Conservation (phyloP, 2,113 vertebrate genomes). For the Oxyruncus cristatus region DNA sequence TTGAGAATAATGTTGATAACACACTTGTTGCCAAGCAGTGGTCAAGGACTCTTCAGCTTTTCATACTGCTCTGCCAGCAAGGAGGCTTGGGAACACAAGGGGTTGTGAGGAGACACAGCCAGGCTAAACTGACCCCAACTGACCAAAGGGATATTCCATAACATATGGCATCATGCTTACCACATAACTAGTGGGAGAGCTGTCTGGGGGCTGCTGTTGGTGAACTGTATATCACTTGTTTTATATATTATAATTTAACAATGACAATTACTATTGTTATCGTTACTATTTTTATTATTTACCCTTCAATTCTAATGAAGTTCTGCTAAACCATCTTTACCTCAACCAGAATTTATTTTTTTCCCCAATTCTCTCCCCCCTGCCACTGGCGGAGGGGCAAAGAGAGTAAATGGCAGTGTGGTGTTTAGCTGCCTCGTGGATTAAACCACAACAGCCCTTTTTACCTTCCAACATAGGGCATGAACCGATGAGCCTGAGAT, state of each 20-base stretch:
- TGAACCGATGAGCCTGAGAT: slow-evolving; percentile 90
- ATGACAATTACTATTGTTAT: neutral
- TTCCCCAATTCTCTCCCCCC: neutral
- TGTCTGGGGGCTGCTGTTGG: accelerated
- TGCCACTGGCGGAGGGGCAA: neutral
- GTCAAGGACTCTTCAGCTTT: neutral
- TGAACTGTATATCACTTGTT: too few species aligned
- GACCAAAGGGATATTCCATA: neutral
- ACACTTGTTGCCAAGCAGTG: neutral
- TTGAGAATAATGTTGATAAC: neutral
- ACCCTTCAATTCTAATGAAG: neutral
- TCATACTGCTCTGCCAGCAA: neutral
- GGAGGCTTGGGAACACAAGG: neutral
- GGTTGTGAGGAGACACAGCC: neutral
- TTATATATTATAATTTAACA: neutral
- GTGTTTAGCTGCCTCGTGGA: neutral
- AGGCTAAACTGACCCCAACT: neutral
- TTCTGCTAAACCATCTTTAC: neutral
- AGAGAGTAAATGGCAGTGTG: neutral
- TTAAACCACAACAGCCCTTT: neutral
- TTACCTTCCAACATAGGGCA: slow-evolving; percentile 82
- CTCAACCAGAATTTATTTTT: accelerated
- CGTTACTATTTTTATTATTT: neutral
- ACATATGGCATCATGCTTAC: neutral
- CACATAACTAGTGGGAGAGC: too few species aligned